Evolutionary conservation across 2,797 vertebrate genomes (phyloP), one percentile per base, ranked within the genome.

Genomic region (Paramormyrops hopkinsi): DNA sequence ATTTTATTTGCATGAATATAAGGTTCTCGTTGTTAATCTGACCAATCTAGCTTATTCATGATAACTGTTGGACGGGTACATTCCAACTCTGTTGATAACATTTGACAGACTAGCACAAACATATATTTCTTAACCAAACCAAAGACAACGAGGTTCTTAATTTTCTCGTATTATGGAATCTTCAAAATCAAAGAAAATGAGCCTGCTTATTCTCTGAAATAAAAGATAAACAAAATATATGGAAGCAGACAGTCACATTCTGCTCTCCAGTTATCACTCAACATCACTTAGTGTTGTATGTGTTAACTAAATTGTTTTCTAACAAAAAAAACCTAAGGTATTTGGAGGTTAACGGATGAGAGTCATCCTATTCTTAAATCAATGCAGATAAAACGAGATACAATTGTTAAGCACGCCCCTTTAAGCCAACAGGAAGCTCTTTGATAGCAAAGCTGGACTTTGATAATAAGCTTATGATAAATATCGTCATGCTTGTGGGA

Each of bases 121-220:
- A 56, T 37, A 51, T 82, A 92, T 94, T 94, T 94, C 92, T 94
- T 93, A 88, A 94, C 85, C 93, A 95, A 93, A 62, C 94, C 95
- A 73, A 93, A 95, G 90, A 94, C 88, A 90, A 95, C 93, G 62
- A 25, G 92, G 91, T 4, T 92, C 86, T 65, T 95, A 92, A 51
- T 84, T 92, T 91, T 95, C 93, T 88, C 92, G 84, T 91, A 92
- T 94, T 90, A 94, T 93, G 54, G 86, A 4, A 90, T 94, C 93
- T 88, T 93, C 93, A 91, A 93, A 94, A 65, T 94, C 92, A 92
- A 91, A 22, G 54, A 95, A 89, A 90, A 89, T 73, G 46, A 87
- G 88, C 54, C 69, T 90, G 46, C 88, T 69, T 85, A 87, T 89
- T 41, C 88, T 88, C 88, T 86, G 89, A 88, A 88, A 88, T 11